Conservation (phyloP, 2,113 vertebrate species). For the Porphyrio hochstetteri region DNA sequence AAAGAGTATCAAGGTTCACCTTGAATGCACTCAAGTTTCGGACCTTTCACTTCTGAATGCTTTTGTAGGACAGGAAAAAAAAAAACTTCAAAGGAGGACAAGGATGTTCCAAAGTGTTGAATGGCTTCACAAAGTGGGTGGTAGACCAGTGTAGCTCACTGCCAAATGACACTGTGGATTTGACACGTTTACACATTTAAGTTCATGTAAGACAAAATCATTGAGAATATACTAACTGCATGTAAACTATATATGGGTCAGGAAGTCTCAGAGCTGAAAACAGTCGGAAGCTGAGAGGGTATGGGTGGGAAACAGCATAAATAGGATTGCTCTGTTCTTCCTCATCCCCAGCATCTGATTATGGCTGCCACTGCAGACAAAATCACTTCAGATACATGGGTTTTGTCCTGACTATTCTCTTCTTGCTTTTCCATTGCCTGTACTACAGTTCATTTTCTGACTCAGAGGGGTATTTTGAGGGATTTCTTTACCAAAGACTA, state of each 20-base stretch:
- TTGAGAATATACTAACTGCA: not conserved
- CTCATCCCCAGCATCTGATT: not conserved
- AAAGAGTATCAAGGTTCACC: constrained; percentile 14
- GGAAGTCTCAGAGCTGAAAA: constrained; percentile 16
- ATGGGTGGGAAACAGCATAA: not conserved
- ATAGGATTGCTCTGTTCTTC: not conserved
- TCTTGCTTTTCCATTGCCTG: not conserved
- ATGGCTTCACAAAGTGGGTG: constrained; percentile 35
- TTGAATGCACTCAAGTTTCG: not conserved
- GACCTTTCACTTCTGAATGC: not conserved
- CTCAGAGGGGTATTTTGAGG: not conserved
- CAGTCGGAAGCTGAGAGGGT: not conserved
- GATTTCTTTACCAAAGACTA: not conserved
- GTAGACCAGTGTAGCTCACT: not conserved
- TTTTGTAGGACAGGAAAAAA: not conserved
- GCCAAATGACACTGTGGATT: not conserved
- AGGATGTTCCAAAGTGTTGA: constrained; percentile 11
- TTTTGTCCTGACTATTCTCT: not conserved
- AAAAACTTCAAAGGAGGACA: not conserved
- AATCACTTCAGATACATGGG: not conserved
- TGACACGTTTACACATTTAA: not conserved
- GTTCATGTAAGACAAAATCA: constrained; percentile 45
- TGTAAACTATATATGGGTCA: constrained; percentile 9
- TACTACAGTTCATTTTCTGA: not conserved
- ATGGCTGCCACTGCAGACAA: not conserved